phyloP scores from a whole-genome alignment of 2,888 invertebrate species.

The Netelia fuscicornis region DNA sequence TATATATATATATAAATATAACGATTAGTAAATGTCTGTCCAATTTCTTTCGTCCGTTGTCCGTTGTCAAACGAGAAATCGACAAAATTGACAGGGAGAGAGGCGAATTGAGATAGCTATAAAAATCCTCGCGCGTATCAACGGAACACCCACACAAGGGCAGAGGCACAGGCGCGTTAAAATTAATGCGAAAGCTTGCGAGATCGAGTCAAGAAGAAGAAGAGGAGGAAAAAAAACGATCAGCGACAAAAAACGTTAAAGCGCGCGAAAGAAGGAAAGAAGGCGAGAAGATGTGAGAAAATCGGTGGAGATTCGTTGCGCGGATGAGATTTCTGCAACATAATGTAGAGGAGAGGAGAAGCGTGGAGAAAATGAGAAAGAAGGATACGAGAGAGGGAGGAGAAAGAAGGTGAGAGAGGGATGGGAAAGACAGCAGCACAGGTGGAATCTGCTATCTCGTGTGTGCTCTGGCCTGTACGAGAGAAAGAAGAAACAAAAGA shows the following conservation, averaged over 20 bases:
- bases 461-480: slow-evolving; percentile 61
- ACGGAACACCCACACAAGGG: neutral
- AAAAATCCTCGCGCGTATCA: neutral
- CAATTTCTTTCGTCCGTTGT: slow-evolving; percentile 19
- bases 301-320: slow-evolving; percentile 64
- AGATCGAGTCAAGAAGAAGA: neutral
- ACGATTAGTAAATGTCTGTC: neutral
- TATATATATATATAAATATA: neutral
- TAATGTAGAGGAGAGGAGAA: slow-evolving; percentile 26
- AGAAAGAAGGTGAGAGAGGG: slow-evolving; percentile 46
- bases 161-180: neutral
- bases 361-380: slow-evolving; percentile 40
- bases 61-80: slow-evolving; percentile 31
- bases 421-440: slow-evolving; percentile 80
- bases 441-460: slow-evolving; percentile 83
- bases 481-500: slow-evolving; percentile 57
- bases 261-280: slow-evolving; percentile 59
- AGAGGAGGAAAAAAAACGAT: neutral
- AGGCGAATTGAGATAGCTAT: neutral
- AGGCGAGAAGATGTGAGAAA: slow-evolving; percentile 64
- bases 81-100: slow-evolving; percentile 12
- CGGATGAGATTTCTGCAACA: slow-evolving; percentile 37
- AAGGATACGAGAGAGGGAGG: slow-evolving; percentile 22
- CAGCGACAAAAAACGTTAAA: slow-evolving; percentile 22
- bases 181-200: neutral